A percentile compares a stretch with the other conserved stretches of the same genome.
Conservation (phyloP, 2,113 vertebrate species). For the Daphoenositta chrysoptera region DNA sequence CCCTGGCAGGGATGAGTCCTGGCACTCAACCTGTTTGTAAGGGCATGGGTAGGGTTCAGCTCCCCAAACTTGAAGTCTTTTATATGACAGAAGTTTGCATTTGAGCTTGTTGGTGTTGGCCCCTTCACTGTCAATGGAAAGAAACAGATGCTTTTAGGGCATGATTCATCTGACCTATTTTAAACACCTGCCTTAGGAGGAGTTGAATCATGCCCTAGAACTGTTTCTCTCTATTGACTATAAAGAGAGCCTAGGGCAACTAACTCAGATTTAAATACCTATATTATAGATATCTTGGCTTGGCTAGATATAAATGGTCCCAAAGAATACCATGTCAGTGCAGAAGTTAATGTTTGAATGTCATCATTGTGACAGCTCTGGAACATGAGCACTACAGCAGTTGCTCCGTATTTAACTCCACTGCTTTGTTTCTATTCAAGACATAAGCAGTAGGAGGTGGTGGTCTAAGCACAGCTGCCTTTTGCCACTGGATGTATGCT, state of each 20-base stretch:
- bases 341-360: neutral
- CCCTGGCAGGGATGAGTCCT: neutral
- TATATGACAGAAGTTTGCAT: neutral
- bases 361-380: neutral
- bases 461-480: neutral
- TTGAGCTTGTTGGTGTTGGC: neutral
- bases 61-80: neutral
- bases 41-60: neutral
- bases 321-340: neutral
- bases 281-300: neutral
- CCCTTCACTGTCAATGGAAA: neutral
- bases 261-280: conserved; percentile 11
- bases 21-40: neutral
- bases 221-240: neutral
- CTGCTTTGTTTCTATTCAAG: neutral
- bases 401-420: neutral
- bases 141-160: conserved; percentile 25
- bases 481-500: too few species aligned
- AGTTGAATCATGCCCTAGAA: conserved; percentile 44
- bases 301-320: neutral
- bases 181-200: conserved; percentile 12
- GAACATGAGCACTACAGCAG: neutral
- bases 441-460: neutral
- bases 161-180: conserved; percentile 55
- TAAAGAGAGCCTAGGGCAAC: neutral